Percentiles rank a stretch among this genome's conserved stretches.
These are phyloP conservation scores for Atrina japonica DNA, from an alignment of 2,888 invertebrate genomes.

Conservation along the genomic window DNA sequence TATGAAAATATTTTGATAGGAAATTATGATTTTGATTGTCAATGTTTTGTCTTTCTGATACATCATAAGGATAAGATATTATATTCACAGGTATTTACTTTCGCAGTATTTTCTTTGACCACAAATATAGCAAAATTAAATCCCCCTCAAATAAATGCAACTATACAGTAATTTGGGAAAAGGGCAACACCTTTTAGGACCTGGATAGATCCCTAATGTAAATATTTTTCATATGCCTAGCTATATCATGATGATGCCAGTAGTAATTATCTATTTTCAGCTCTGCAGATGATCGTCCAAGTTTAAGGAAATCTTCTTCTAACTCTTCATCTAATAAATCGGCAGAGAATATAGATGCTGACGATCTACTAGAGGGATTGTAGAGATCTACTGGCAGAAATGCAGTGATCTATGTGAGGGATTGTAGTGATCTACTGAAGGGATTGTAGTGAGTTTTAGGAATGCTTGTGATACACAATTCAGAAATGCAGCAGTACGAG, in stretches of 20 bases:
- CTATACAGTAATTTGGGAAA: too few relatives aligned
- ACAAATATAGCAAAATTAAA: neutral
- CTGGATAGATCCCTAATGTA: neutral
- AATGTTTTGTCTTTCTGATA: too few relatives aligned
- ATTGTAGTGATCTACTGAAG: neutral
- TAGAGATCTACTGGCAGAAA: too few relatives aligned
- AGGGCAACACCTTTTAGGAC: too few relatives aligned
- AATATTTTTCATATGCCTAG: neutral
- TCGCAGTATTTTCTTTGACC: too few relatives aligned
- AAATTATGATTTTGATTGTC: too few relatives aligned
- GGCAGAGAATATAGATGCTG: constrained; percentile 48
- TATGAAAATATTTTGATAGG: too few relatives aligned
- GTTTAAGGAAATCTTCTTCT: constrained; percentile 48
- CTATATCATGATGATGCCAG: neutral
- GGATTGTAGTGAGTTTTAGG: neutral
- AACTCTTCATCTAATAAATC: constrained; percentile 43
- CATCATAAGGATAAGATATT: too few relatives aligned
- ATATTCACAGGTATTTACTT: too few relatives aligned
- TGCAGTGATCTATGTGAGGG: too few relatives aligned
- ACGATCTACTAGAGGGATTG: constrained; percentile 47
- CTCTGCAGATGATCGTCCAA: constrained; percentile 29
- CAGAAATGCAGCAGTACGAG: too few relatives aligned
- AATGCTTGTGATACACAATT: too few relatives aligned
- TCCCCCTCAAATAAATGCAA: neutral
- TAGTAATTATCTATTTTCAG: neutral